These are phyloP conservation scores for Amazonetta brasiliensis DNA, from an alignment of 2,797 vertebrate genomes.

Conservation along the genomic window DNA sequence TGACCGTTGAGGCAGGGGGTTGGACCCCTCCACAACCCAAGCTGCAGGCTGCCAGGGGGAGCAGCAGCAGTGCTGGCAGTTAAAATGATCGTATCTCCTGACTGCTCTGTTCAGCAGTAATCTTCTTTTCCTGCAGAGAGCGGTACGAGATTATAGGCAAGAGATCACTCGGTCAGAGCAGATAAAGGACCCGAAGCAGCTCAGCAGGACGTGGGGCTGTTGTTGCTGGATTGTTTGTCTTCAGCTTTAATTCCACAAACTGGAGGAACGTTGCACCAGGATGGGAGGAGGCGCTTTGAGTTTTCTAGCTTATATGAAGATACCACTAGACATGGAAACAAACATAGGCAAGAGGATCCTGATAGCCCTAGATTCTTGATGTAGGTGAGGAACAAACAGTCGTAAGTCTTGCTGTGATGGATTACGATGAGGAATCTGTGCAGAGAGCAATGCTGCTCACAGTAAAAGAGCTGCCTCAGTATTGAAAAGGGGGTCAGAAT, in stretches of 20 bases:
- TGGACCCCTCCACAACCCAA: accelerated
- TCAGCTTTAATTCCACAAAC: neutral
- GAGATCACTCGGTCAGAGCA: neutral
- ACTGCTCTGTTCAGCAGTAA: neutral
- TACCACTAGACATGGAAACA: neutral
- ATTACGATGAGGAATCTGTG: neutral
- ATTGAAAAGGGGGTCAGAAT: neutral
- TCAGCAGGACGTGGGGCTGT: neutral
- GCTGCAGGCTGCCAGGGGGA: neutral
- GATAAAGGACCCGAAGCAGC: neutral
- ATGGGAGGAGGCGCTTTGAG: neutral
- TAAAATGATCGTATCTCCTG: neutral
- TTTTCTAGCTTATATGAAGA: neutral
- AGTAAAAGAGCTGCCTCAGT: neutral
- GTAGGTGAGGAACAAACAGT: neutral
- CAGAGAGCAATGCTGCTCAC: neutral
- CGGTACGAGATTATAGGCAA: neutral
- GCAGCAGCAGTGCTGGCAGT: neutral
- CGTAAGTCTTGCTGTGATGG: accelerated
- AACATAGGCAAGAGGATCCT: neutral
- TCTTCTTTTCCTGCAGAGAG: neutral
- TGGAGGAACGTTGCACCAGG: neutral
- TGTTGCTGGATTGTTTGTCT: neutral
- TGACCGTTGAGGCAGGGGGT: neutral
- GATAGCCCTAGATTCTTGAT: neutral